phyloP scores from a whole-genome alignment of 2,797 vertebrate genomes.

The Eurystomus glaucurus region DNA sequence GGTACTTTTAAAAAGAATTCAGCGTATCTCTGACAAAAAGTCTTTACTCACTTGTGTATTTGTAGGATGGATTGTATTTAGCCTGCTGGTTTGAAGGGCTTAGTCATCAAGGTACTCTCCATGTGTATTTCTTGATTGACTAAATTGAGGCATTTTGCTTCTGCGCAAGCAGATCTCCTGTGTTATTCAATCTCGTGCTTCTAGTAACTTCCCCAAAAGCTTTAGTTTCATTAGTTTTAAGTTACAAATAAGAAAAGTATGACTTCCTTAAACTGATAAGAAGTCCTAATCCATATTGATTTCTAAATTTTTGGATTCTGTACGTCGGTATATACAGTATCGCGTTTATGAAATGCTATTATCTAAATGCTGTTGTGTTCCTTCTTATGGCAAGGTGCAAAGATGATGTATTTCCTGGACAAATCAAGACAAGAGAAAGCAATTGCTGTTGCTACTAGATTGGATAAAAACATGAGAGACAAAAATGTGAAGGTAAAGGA shows the following conservation, averaged over 20 bases:
- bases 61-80: background rate
- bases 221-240: background rate
- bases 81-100: background rate
- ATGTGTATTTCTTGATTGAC: background rate
- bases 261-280: background rate
- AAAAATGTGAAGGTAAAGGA: slow-evolving; percentile 86
- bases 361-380: background rate
- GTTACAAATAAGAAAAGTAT: background rate
- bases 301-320: rapidly evolving
- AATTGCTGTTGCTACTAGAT: slow-evolving; percentile 82
- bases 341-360: background rate
- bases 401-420: slow-evolving; percentile 88
- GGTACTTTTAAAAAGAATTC: background rate
- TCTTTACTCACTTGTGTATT: rapidly evolving
- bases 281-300: background rate
- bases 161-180: background rate
- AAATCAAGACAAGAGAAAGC: slow-evolving; percentile 88
- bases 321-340: rapidly evolving
- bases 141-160: background rate
- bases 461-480: slow-evolving; percentile 84
- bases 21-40: background rate
- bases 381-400: slow-evolving; percentile 81
- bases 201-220: background rate
- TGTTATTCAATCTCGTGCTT: background rate
- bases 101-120: background rate